Conservation (phyloP, 92 coral and sea anemone genomes). For the Nematostella vectensis region DNA sequence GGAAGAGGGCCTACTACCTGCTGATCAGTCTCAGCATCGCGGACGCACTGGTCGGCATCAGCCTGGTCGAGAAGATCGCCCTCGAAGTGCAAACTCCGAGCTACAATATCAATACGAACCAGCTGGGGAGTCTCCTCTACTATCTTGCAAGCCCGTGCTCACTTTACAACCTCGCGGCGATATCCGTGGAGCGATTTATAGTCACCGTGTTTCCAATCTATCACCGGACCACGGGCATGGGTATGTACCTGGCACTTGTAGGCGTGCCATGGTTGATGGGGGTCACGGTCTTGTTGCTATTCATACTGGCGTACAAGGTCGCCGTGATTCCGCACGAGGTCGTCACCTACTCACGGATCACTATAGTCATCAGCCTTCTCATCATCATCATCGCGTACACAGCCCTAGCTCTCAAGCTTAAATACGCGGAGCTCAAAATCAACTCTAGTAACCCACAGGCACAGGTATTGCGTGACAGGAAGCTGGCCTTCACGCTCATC, state of each 20-base stretch:
- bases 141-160: conserved; percentile 22
- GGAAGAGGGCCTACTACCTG: conserved; percentile 41
- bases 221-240: conserved; percentile 18
- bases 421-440: not conserved
- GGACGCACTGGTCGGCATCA: conserved; percentile 45
- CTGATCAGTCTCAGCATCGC: conserved; percentile 39
- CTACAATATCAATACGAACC: conserved; percentile 4
- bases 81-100: conserved; percentile 19
- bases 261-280: conserved; percentile 17
- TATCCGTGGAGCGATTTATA: conserved; percentile 37
- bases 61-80: conserved; percentile 5
- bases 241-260: conserved; percentile 3
- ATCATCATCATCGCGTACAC: not conserved
- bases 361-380: not conserved
- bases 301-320: not conserved
- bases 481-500: conserved; percentile 34
- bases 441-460: conserved; percentile 5
- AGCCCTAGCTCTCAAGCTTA: not conserved
- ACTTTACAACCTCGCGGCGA: conserved; percentile 34
- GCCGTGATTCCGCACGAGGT: not conserved
- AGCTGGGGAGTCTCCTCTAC: not conserved
- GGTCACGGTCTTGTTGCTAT: not conserved
- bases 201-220: conserved; percentile 41
- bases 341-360: not conserved
- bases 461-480: conserved; percentile 17